Percentiles rank a stretch among this genome's conserved stretches.
These are phyloP conservation scores for Pionites leucogaster DNA, from an alignment of 2,113 vertebrate species.

Conservation along the genomic window DNA sequence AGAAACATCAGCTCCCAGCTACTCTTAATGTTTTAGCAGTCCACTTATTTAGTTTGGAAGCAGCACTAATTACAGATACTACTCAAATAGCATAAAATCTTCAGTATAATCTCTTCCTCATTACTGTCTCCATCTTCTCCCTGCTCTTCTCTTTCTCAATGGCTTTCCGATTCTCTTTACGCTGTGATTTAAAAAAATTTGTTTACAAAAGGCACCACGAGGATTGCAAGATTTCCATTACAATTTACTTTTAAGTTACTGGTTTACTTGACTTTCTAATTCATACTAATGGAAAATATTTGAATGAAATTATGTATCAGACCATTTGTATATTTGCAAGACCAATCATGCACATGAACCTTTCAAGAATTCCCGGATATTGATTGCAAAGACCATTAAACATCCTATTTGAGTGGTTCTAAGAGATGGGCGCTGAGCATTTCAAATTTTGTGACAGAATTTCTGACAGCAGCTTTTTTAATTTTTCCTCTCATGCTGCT, in stretches of 20 bases:
- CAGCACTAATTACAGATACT: constrained; percentile 45
- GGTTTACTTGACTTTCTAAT: constrained; percentile 60
- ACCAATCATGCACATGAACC: constrained; percentile 12
- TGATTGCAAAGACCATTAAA: constrained; percentile 2
- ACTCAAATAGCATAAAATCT: constrained; percentile 16
- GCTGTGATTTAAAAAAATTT: constrained; percentile 49
- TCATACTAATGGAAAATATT: constrained; percentile 51
- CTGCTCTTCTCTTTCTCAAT: constrained; percentile 15
- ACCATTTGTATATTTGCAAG: constrained; percentile 55
- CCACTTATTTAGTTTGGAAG: constrained; percentile 30
- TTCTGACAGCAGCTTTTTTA: background rate
- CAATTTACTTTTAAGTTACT: constrained; percentile 40
- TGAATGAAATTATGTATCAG: constrained; percentile 49
- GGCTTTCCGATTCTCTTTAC: constrained; percentile 38
- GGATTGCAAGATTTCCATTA: constrained; percentile 26
- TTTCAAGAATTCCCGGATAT: constrained; percentile 13
- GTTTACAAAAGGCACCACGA: constrained; percentile 56
- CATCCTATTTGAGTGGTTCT: background rate
- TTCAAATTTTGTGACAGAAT: background rate
- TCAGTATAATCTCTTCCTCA: constrained; percentile 25
- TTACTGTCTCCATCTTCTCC: constrained; percentile 42
- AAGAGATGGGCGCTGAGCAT: background rate
- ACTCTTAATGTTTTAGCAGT: constrained; percentile 2
- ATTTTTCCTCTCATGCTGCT: background rate
- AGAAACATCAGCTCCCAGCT: constrained; percentile 40